phyloP scores from a whole-genome alignment of 2,888 invertebrate genomes.

The Amphipyra tragopoginis region DNA sequence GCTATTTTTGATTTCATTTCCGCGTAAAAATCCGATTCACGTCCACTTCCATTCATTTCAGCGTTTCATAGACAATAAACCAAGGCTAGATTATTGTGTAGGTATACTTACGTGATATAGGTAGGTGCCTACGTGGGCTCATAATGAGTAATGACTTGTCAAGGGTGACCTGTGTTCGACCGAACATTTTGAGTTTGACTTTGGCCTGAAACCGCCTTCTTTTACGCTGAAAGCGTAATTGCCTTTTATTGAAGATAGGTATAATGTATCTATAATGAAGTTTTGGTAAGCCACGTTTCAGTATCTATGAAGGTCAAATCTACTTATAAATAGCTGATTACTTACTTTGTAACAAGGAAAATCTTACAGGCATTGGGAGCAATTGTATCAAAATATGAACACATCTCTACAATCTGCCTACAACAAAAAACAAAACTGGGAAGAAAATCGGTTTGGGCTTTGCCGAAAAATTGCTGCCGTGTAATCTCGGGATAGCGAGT shows the following conservation, averaged over 20 bases:
- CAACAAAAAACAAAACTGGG: conserved; percentile 22
- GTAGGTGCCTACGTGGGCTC: conserved; percentile 26
- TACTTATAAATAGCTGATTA: background rate
- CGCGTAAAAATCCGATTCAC: conserved; percentile 23
- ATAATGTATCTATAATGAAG: background rate
- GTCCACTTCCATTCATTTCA: conserved; percentile 35
- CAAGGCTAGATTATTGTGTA: conserved; percentile 11
- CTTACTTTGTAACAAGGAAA: background rate
- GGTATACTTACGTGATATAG: conserved; percentile 12
- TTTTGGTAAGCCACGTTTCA: background rate
- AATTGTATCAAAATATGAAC: background rate
- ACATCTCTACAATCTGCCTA: conserved; percentile 14
- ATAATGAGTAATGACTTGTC: conserved; percentile 54
- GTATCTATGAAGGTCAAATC: conserved; percentile 1
- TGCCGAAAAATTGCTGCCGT: conserved; percentile 39
- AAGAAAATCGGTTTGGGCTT: conserved; percentile 11
- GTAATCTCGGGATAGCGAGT: conserved; percentile 42
- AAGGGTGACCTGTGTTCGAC: conserved; percentile 52
- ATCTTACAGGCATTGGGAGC: too few species aligned
- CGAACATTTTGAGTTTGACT: conserved; percentile 38
- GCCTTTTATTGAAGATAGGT: conserved; percentile 21
- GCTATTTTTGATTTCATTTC: conserved; percentile 39
- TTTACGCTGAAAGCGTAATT: conserved; percentile 35
- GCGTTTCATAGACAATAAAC: conserved; percentile 19
- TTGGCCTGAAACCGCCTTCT: conserved; percentile 24